Base-by-base conservation (phyloP, 2,888 invertebrate genomes). In the Dendrolimus pini region DNA sequence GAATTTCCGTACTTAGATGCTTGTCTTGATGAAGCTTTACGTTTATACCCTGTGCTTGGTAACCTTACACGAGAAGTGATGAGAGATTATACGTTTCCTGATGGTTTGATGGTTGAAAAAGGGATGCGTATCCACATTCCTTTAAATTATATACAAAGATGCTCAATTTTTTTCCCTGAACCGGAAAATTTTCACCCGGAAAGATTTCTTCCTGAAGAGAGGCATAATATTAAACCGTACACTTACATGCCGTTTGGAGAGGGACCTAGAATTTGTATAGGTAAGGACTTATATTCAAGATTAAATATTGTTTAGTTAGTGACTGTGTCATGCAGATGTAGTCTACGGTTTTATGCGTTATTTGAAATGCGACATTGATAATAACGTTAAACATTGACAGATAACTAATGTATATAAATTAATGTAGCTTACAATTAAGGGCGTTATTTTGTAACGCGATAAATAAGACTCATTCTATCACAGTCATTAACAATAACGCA, bases 171-270 rank as follows among this genome's bases (percentile, higher is more conserved):
- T 59, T 83, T 77, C 59, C 70, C 74, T 0, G 70, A 81, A 1
- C 81, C 82, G 0, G 69, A 78, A 7, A 56, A 59, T 41, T 83
- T 62, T 56, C 59, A 59, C 0, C 82, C 83, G 0, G 79, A 81
- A 58, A 64, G 82, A 18, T 80, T 80, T 60, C 61, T 76, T 9
- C 70, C 66, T 0, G 72, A 72, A 3, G 67, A 70, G 13, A 74
- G 64, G 56, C 60, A 64, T 7, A 69, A 71, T 9, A 69, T 80
- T 7, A 70, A 62, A 41, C 75, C 74, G 0, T 78, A 70, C 59
- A 74, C 75, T 0, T 80, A 73, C 59, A 60, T 78, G 41, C 79
- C 82, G 0, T 83, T 82, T 60, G 81, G 82, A 13, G 79, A 77
- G 55, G 80, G 81, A 7, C 74, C 70, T 0, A 70, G 81, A 55